Evolutionary conservation across 2,888 invertebrate species (phyloP), one percentile per base, ranked within the genome.

Genomic region (Drosophila glabriapex): DNA sequence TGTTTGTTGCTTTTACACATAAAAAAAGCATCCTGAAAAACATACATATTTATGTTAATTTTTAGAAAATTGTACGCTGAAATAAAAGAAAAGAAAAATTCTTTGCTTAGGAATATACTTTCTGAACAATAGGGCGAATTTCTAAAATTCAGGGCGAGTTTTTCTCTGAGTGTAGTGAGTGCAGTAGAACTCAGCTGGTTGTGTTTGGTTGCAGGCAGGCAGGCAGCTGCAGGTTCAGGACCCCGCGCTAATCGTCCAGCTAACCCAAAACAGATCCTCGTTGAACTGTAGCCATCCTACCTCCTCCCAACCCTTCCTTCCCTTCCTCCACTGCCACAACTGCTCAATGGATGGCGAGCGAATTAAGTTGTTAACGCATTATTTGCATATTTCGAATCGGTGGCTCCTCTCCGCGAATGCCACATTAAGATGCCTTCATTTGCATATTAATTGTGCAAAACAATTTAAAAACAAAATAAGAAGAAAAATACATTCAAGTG

Each of bases 281-380:
- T 50, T 28, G 50, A 50, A 28, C 28, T 28, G 52, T 29, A 12
- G 52, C n/a, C n/a, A 29, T 46, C 25, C 25, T 46, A 9, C 25
- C 25, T 4, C 9, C 16, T 46, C 9, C 16, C 25, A 16, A 25
- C 9, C 12, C 4, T 4, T 2, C n/a, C 1, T 12, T 14, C 14
- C 25, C 10, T 9, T 1, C 39, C 2, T 0, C 10, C 0, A 7
- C 29, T n/a, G 1, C n/a, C 16, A 31, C 29, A 16, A 28, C 25
- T 54, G 33, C 58, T 65, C 50, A 76, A 76, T 77, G 83, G 74
- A 59, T 58, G 65, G 69, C 76, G 60, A 88, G 82, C 88, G 90
- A 92, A 92, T 92, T 92, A 90, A 92, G 92, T 92, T 92, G 92
- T 92, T 92, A 92, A 91, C 92, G 90, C 90, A 91, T 91, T 91